A percentile compares a stretch with the other conserved stretches of the same genome.
phyloP scores from a whole-genome alignment of 92 coral and sea anemone genomes.

The Paramuricea clavata region DNA sequence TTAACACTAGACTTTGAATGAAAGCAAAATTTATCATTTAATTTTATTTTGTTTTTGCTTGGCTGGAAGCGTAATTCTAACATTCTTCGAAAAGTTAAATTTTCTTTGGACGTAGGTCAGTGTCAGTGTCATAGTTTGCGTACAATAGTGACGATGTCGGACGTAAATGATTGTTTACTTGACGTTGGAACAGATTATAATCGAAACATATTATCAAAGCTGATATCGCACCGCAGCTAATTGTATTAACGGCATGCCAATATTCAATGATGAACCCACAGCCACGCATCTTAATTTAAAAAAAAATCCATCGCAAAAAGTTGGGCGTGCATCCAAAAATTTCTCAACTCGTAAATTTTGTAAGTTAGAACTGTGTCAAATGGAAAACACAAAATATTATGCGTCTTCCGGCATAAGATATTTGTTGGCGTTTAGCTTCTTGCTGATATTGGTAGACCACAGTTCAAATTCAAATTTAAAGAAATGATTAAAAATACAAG shows the following conservation, averaged over 20 bases:
- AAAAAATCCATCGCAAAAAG: not conserved
- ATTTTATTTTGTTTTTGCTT: too few species aligned
- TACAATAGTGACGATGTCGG: constrained; percentile 14
- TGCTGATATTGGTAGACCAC: constrained; percentile 39
- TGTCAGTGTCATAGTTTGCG: not conserved
- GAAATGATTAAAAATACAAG: constrained; percentile 44
- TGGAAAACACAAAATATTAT: not conserved
- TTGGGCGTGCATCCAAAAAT: not conserved
- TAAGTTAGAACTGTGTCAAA: not conserved
- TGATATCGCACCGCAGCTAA: constrained; percentile 38
- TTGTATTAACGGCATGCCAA: constrained; percentile 35
- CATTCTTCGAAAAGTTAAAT: not conserved
- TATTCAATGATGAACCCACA: constrained; percentile 30
- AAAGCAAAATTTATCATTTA: too few species aligned
- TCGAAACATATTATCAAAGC: constrained; percentile 30
- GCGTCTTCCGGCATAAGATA: not conserved
- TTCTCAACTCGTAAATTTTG: not conserved
- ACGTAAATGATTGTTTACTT: constrained; percentile 31
- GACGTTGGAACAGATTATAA: constrained; percentile 31
- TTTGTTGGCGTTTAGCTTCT: constrained; percentile 15
- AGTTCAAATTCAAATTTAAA: constrained; percentile 43
- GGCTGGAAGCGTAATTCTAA: not conserved
- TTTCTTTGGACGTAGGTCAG: too few species aligned
- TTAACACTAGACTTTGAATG: too few species aligned
- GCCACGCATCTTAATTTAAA: not conserved